These are phyloP conservation scores for Brachionus calyciflorus DNA, from an alignment of 1,140 invertebrate species.

Conservation along the genomic window DNA sequence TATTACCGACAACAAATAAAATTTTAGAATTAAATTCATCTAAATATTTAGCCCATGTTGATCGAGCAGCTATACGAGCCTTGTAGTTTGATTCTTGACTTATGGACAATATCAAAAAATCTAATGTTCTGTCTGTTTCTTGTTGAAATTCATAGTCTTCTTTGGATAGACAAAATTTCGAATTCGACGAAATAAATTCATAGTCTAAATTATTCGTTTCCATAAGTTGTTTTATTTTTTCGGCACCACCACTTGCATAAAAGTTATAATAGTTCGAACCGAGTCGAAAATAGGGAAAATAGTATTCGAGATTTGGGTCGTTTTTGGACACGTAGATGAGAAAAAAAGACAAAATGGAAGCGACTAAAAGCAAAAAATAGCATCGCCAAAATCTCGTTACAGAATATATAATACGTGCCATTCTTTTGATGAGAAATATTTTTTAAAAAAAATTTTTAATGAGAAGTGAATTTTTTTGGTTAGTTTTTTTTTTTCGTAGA, in stretches of 20 bases:
- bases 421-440: no score
- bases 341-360: slow-evolving; percentile 12
- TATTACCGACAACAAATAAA: slow-evolving; percentile 13
- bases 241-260: neutral
- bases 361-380: slow-evolving; percentile 27
- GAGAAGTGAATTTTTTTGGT: no score
- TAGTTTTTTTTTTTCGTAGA: no score
- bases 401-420: slow-evolving; percentile 5
- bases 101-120: neutral
- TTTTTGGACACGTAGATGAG: slow-evolving; percentile 25
- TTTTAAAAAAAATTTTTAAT: no score
- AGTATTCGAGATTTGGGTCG: slow-evolving; percentile 10
- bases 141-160: neutral
- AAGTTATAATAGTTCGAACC: slow-evolving; percentile 43
- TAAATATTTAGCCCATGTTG: slow-evolving; percentile 40
- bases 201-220: slow-evolving; percentile 31
- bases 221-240: slow-evolving; percentile 45
- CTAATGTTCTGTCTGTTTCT: neutral
- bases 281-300: slow-evolving; percentile 45
- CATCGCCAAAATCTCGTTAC: slow-evolving; percentile 27
- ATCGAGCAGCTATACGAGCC: neutral
- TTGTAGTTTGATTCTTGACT: neutral
- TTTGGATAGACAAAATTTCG: neutral
- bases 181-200: neutral
- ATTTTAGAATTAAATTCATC: slow-evolving; percentile 30